Conservation (phyloP, 2,888 invertebrate species). For the Agapostemon virescens region DNA sequence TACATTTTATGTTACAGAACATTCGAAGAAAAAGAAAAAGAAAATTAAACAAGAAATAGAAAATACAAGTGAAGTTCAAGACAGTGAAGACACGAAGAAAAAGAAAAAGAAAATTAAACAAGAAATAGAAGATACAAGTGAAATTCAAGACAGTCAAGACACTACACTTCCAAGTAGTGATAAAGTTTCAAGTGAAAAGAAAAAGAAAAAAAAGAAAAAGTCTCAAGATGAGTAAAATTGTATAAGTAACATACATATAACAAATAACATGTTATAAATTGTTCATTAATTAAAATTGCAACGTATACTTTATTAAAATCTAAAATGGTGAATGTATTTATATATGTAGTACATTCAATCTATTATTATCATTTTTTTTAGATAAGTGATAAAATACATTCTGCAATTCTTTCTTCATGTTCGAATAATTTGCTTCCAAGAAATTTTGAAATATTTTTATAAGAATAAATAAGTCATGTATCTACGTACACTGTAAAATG, state of each 20-base stretch:
- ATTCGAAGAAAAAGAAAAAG: conserved; percentile 80
- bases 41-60: conserved; percentile 79
- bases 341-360: conserved; percentile 8
- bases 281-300: neutral
- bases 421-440: neutral
- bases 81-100: conserved; percentile 69
- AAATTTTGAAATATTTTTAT: conserved; percentile 2
- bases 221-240: conserved; percentile 46
- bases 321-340: neutral
- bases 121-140: conserved; percentile 65
- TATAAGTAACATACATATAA: conserved; percentile 9
- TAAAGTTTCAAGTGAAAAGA: conserved; percentile 49
- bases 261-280: conserved; percentile 7
- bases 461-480: neutral
- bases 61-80: conserved; percentile 27
- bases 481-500: conserved; percentile 5
- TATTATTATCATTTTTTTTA: neutral
- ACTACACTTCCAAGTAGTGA: conserved; percentile 48
- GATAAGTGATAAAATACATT: neutral
- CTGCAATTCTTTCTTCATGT: neutral
- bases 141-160: conserved; percentile 17
- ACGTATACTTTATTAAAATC: conserved; percentile 1
- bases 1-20: conserved; percentile 57
- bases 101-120: conserved; percentile 81
- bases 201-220: conserved; percentile 75